Base-by-base conservation (phyloP, 2,797 vertebrate species). In the Morus bassanus region DNA sequence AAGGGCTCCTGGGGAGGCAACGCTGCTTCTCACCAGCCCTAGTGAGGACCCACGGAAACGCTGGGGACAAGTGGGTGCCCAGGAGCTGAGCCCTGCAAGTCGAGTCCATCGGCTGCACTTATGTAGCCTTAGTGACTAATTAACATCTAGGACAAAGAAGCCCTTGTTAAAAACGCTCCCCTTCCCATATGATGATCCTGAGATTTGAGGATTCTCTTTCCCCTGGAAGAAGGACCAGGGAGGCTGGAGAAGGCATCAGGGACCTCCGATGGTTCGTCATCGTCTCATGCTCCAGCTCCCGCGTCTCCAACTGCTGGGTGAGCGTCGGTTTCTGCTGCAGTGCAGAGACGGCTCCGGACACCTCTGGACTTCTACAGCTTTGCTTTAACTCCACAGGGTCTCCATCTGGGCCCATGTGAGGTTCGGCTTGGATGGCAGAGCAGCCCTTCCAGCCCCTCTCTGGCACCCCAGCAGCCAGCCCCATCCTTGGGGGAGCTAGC, bases 301-400 rank as follows among this genome's bases (percentile, higher is more conserved):
- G 9, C 8, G 0, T 23, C 37, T n/a, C 25, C 63, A 8, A 0
- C 4, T 10, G 18, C 9, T 16, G n/a, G 46, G 35, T 4, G 50
- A 75, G 69, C 70, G 7, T 13, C 1, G 0, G 18, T 8, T 45
- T 23, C 8, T 37, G 64, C 8, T 10, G 22, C 18, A 5, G 48
- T 2, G 45, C 23, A 13, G 53, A 18, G 25, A 3, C 13, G 5
- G 17, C 28, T 16, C 51, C 4, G 3, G 37, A 6, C 12, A 23
- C 18, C 16, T 33, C 46, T 3, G 23, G 41, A 4, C 13, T 64
- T 43, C 31, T 6, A 63, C 11, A 73, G 23, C 46, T 75, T 74
- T 12, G 39, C 77, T 46, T 54, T 41, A 75, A 13, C 35, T 50
- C 53, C 61, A 4, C 60, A 21, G 13, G 13, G 18, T 45, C n/a